Percentiles rank a stretch among this genome's conserved stretches.
phyloP scores from a whole-genome alignment of 1,140 invertebrate species.

The Lithobius niger region DNA sequence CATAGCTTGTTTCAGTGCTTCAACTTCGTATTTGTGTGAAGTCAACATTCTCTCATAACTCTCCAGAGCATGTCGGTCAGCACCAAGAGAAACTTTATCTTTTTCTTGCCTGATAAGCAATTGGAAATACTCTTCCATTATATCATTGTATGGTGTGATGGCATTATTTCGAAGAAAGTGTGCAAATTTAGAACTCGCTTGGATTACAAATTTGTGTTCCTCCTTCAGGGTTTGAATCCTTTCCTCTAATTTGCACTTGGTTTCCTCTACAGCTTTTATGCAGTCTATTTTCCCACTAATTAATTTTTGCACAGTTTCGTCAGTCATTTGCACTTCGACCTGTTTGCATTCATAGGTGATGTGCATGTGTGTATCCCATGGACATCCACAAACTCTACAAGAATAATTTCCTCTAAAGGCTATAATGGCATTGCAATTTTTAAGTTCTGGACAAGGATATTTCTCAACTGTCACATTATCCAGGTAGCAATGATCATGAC shows the following conservation, averaged over 20 bases:
- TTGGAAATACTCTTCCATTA: slow-evolving; percentile 11
- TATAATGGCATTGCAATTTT: background rate
- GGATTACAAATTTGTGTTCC: background rate
- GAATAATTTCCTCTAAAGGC: background rate
- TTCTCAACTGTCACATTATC: background rate
- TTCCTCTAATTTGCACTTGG: background rate
- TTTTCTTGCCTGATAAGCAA: slow-evolving; percentile 12
- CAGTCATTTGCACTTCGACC: background rate
- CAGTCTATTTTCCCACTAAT: background rate
- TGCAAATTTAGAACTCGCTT: slow-evolving; percentile 9
- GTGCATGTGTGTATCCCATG: background rate
- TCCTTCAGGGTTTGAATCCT: background rate
- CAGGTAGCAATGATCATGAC: too few species aligned
- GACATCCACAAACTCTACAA: background rate
- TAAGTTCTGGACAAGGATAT: background rate
- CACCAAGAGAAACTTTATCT: slow-evolving; percentile 3
- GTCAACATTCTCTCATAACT: background rate
- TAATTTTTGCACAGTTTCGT: background rate
- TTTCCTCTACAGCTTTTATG: background rate
- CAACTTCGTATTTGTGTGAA: too few species aligned
- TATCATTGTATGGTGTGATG: slow-evolving; percentile 17
- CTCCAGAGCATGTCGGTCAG: too few species aligned
- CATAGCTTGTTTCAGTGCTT: too few species aligned
- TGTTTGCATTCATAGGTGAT: background rate
- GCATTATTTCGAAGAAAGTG: slow-evolving; percentile 15